Percentiles rank a stretch among this genome's conserved stretches.
These are phyloP conservation scores for Nymphalis io DNA, from an alignment of 1,140 invertebrate genomes.

Conservation along the genomic window DNA sequence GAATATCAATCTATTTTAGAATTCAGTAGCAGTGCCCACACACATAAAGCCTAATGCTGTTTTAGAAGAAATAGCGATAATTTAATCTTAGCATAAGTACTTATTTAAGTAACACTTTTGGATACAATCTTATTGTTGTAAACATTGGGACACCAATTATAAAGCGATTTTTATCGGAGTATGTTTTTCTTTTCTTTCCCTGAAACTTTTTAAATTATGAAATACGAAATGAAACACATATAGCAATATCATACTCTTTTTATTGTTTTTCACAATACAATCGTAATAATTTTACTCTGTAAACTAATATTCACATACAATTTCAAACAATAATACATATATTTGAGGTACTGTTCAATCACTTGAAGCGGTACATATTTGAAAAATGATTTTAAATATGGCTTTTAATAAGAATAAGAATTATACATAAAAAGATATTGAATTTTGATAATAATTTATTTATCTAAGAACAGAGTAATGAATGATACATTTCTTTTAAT, in stretches of 20 bases:
- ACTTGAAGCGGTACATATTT: no score
- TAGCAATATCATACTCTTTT: background rate
- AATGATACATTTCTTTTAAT: background rate
- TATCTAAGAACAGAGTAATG: no score
- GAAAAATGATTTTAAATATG: no score
- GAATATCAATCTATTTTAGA: background rate
- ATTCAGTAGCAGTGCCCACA: background rate
- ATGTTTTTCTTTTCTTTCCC: background rate
- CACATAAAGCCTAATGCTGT: conserved; percentile 1
- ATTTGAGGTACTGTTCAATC: no score
- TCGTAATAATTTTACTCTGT: background rate
- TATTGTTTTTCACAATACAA: background rate
- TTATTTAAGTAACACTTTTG: conserved; percentile 61
- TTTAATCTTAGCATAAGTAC: conserved; percentile 61
- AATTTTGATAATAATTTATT: no score
- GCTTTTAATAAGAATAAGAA: no score
- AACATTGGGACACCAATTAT: conserved; percentile 63
- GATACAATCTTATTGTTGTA: conserved; percentile 66
- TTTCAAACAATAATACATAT: background rate
- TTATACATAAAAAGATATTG: no score
- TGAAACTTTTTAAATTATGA: background rate
- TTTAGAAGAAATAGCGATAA: conserved; percentile 40
- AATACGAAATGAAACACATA: background rate
- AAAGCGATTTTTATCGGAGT: conserved; percentile 53
- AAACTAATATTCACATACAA: background rate